phyloP scores from a whole-genome alignment of 2,888 invertebrate species.

The Venustoraphidia nigricollis region DNA sequence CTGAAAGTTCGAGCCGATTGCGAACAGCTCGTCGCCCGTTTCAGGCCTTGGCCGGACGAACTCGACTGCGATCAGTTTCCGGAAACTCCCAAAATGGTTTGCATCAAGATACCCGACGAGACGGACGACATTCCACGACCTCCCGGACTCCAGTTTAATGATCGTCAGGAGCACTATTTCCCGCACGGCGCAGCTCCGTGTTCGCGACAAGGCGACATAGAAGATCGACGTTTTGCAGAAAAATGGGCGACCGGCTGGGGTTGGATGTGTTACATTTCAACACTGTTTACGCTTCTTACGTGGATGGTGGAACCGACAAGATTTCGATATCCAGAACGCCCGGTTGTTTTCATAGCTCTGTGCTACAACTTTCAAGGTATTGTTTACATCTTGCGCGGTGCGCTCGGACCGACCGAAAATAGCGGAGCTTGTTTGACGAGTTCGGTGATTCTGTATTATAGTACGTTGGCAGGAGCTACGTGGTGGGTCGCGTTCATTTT shows the following conservation, averaged over 20 bases:
- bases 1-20: conserved; percentile 61
- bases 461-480: not conserved
- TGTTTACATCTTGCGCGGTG: conserved; percentile 54
- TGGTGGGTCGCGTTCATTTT: conserved; percentile 5
- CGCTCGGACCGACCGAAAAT: conserved; percentile 27
- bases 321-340: conserved; percentile 86
- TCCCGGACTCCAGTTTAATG: conserved; percentile 6
- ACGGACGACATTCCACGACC: conserved; percentile 8
- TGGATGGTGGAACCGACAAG: conserved; percentile 79
- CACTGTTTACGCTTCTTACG: conserved; percentile 69
- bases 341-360: conserved; percentile 76
- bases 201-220: conserved; percentile 17
- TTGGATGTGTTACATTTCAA: conserved; percentile 62
- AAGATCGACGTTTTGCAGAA: conserved; percentile 53
- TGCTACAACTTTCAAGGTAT: conserved; percentile 72
- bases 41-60: conserved; percentile 52
- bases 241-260: conserved; percentile 66
- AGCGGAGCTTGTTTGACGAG: not conserved
- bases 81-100: conserved; percentile 47
- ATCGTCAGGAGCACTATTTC: not conserved
- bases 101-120: conserved; percentile 47
- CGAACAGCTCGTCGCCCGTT: conserved; percentile 44
- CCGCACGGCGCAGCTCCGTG: not conserved
- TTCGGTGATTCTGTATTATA: conserved; percentile 3
- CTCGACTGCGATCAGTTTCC: conserved; percentile 70